These are phyloP conservation scores for Gallinago nigripennis DNA, from an alignment of 2,797 vertebrate genomes.

Conservation along the genomic window DNA sequence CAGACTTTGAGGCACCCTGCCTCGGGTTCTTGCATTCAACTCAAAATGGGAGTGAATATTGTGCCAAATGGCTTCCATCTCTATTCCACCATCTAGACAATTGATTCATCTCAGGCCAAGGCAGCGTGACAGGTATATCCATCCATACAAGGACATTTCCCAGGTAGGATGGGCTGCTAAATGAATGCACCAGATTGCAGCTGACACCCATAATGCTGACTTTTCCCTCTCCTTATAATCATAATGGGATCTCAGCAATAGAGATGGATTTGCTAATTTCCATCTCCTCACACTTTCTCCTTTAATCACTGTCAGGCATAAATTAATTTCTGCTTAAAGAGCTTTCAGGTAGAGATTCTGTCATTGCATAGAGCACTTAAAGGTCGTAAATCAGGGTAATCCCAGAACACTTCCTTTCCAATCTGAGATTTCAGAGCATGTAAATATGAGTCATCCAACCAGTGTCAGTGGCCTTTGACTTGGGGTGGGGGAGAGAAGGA, in stretches of 20 bases:
- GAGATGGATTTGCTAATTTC: constrained; percentile 81
- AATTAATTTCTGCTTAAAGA: constrained; percentile 79
- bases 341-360: constrained; percentile 72
- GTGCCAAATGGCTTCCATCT: background rate
- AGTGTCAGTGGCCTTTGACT: background rate
- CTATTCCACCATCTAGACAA: constrained; percentile 7
- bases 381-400: constrained; percentile 66
- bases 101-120: constrained; percentile 40
- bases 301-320: constrained; percentile 80
- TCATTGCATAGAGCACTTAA: constrained; percentile 66
- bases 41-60: background rate
- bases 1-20: background rate
- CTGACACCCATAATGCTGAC: constrained; percentile 73
- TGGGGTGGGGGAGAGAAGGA: background rate
- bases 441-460: background rate
- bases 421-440: constrained; percentile 33
- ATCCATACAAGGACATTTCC: constrained; percentile 62
- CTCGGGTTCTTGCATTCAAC: background rate
- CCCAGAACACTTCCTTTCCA: constrained; percentile 45
- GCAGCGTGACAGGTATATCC: constrained; percentile 52
- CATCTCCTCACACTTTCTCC: constrained; percentile 74
- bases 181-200: constrained; percentile 74
- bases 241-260: constrained; percentile 79
- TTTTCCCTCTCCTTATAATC: constrained; percentile 73
- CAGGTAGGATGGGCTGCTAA: constrained; percentile 66